A percentile compares a stretch with the other conserved stretches of the same genome.
These are phyloP conservation scores for Vipera latastei DNA, from an alignment of 2,797 vertebrate species.

Conservation along the genomic window DNA sequence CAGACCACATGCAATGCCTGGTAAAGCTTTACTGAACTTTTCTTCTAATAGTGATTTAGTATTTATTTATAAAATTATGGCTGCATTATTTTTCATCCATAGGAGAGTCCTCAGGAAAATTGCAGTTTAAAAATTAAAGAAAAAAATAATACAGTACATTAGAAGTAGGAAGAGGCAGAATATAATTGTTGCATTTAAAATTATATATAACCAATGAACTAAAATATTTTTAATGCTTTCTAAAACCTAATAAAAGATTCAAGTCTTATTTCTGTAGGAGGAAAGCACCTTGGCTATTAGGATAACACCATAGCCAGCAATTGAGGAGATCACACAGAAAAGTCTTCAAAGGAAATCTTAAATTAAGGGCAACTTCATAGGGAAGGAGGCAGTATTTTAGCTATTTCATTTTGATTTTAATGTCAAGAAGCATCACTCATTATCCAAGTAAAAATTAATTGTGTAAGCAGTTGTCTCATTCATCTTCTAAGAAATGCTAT, in stretches of 20 bases:
- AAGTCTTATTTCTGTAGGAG: background rate
- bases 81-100: background rate
- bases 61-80: background rate
- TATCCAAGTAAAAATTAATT: background rate
- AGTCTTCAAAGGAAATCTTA: background rate
- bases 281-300: background rate
- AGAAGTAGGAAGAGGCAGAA: background rate
- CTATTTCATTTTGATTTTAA: background rate
- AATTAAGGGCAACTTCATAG: background rate
- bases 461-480: background rate
- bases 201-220: background rate
- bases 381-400: background rate
- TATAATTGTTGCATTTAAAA: background rate
- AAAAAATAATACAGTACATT: background rate
- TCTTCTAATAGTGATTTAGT: constrained; percentile 70
- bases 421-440: background rate
- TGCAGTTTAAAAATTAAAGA: background rate
- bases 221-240: background rate
- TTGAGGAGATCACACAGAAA: background rate
- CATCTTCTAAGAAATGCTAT: background rate
- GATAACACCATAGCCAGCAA: background rate
- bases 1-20: constrained; percentile 46
- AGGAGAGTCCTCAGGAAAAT: background rate
- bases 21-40: constrained; percentile 75
- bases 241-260: background rate